phyloP scores from a whole-genome alignment of 2,888 invertebrate species.

The Cosmorhoe ocellata region DNA sequence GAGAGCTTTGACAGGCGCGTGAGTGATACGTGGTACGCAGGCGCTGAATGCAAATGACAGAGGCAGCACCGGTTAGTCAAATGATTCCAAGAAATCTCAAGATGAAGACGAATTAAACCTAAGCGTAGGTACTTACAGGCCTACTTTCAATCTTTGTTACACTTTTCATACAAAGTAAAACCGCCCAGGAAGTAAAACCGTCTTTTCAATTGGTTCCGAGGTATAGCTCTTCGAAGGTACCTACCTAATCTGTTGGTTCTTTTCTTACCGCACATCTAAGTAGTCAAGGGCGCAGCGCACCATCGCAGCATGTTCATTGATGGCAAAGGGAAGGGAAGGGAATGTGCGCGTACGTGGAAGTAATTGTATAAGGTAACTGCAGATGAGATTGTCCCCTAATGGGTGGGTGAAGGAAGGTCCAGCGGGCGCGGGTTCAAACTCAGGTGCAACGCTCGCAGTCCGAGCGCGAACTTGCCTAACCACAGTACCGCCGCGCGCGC shows the following conservation, averaged over 20 bases:
- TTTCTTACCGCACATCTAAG: too few relatives aligned
- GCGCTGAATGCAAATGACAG: constrained; percentile 47
- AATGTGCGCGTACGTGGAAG: constrained; percentile 35
- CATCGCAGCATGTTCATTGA: constrained; percentile 3
- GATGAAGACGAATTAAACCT: constrained; percentile 6
- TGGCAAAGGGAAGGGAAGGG: constrained; percentile 28
- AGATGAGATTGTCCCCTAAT: constrained; percentile 29
- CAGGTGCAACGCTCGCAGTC: constrained; percentile 69
- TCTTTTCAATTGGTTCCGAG: too few relatives aligned
- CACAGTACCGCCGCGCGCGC: constrained; percentile 74
- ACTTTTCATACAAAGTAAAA: too few relatives aligned
- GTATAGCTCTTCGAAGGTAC: too few relatives aligned
- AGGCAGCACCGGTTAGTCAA: constrained; percentile 34
- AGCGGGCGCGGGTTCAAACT: constrained; percentile 47
- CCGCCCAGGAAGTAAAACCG: too few relatives aligned
- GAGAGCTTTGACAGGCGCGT: constrained; percentile 38
- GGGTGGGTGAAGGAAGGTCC: constrained; percentile 38
- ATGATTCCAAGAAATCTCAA: constrained; percentile 30
- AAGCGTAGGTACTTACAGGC: background rate
- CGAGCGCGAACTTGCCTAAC: constrained; percentile 31
- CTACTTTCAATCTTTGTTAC: too few relatives aligned
- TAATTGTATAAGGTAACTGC: constrained; percentile 20
- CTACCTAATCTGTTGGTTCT: too few relatives aligned
- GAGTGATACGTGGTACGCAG: constrained; percentile 45
- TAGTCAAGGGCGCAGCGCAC: too few relatives aligned